phyloP scores from a whole-genome alignment of 2,888 invertebrate species.

The Caenorhabditis afra region DNA sequence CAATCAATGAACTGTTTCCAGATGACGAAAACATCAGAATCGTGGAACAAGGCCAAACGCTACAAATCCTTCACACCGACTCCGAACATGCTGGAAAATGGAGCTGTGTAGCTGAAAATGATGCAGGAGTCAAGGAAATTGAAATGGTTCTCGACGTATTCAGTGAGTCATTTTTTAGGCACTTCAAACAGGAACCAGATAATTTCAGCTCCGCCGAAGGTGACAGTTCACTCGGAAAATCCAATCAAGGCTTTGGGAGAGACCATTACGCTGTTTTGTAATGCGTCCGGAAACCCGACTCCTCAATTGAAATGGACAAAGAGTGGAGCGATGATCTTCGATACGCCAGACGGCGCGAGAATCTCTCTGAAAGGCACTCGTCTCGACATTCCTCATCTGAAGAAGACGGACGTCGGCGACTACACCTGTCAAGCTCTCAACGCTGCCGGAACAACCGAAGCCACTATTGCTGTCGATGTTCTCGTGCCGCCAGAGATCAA shows the following conservation, averaged over 20 bases:
- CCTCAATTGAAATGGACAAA: constrained; percentile 81
- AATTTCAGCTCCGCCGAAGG: constrained; percentile 76
- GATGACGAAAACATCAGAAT: constrained; percentile 63
- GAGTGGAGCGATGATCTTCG: constrained; percentile 83
- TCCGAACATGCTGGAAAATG: constrained; percentile 81
- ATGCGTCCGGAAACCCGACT: constrained; percentile 81
- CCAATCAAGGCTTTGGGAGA: constrained; percentile 78
- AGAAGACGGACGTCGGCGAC: constrained; percentile 83
- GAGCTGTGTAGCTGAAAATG: constrained; percentile 82
- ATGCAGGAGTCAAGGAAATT: constrained; percentile 80
- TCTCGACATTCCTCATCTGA: constrained; percentile 77
- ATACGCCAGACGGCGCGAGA: constrained; percentile 72
- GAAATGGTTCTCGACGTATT: constrained; percentile 77
- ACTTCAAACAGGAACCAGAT: too few species aligned
- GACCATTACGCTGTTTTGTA: constrained; percentile 81
- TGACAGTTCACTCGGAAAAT: constrained; percentile 70
- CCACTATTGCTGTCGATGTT: constrained; percentile 83
- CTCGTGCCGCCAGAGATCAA: constrained; percentile 82
- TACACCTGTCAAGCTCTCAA: constrained; percentile 84
- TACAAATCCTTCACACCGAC: constrained; percentile 53
- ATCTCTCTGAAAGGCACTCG: constrained; percentile 73
- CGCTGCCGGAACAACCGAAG: constrained; percentile 83
- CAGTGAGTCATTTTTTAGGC: constrained; percentile 63
- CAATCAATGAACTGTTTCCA: too few species aligned
- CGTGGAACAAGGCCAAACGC: constrained; percentile 74